Base-by-base conservation (phyloP, 2,797 vertebrate species). In the Bovichtus diacanthus region DNA sequence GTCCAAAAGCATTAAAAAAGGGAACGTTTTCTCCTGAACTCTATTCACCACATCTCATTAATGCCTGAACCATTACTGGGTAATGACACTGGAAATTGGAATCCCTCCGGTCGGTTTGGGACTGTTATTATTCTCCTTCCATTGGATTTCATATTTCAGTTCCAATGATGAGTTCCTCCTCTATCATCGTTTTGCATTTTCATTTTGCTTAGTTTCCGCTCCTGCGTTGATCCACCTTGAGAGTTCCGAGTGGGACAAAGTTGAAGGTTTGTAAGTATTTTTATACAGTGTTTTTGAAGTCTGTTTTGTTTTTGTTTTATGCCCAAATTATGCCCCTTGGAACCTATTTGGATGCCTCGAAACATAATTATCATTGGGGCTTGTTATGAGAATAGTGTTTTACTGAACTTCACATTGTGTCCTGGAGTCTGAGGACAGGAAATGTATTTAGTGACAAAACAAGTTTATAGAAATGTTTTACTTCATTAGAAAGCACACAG, bases 41-140 rank as follows among this genome's bases (percentile, higher is more conserved):
- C 76, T 84, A 27, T 78, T 87, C 86, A 74, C 70, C 83, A 86
- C 89, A 53, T 80, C 83, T 80, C 85, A 82, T 70, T 81, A 83
- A 90, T 79, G 88, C 75, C 83, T 60, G 71, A 61, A 63, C 84
- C 80, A 87, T 93, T 87, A 88, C 86, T 51, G 84, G 29, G 74
- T 89, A 91, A 92, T 90, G 87, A 93, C 77, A 86, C 84, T 65
- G 78, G 84, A 84, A 84, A 92, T 89, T 89, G 85, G 85, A 92
- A 73, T 86, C 87, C 80, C 80, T 76, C 44, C 16, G 78, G 82
- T 86, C 69, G 79, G 77, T 88, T 93, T 84, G 80, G 71, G 67
- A 83, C 82, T 53, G 58, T 81, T 88, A 85, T 85, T 84, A 85
- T 85, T 86, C 86, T 85, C 82, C 67, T 83, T 76, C 46, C 5